Base-by-base conservation (phyloP, 2,113 vertebrate genomes). In the Uria lomvia region DNA sequence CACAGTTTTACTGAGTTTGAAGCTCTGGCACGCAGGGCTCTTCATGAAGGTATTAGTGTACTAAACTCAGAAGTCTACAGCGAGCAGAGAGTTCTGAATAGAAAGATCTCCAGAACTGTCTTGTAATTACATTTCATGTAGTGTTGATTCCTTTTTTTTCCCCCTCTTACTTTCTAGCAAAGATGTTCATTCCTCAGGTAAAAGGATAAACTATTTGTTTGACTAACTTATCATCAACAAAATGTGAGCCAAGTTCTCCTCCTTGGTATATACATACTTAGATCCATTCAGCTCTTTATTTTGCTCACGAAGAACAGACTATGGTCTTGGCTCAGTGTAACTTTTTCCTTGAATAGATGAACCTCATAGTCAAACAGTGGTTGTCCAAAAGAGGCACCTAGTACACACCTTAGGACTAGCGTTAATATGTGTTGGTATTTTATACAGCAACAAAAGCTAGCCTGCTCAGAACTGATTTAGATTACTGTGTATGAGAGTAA, bases 1-100 rank as follows among this genome's bases (percentile, higher is more conserved):
- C 99, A 99, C 98, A 99, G 99, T 98, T 99, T 99, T 68, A 98
- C 98, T 5, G 99, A 99, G 97, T 99, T 99, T 92, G 99, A 99
- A 96, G 99, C 99, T 53, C 97, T 99, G 80, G 99, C 99, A 91
- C 99, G 99, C 40, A 98, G 98, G 13, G 99, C 99, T 24, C 97
- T 99, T 80, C 99, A 99, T 12, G 99, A 99, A 99, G 99, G 99
- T 99, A 98, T 45, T 78, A 24, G 59, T 58, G 9, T 67, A 32
- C 66, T 91, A 87, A 92, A 14, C n/a, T 82, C 15, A 47, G 18
- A 70, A 58, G 27, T 86, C 27, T 77, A 29, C 15, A 59, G n/a
- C 32, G n/a, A 59, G 29, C 8, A 74, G 24, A 70, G 63, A 38
- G 11, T 7, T 78, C 50, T 92, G n/a, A 68, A 20, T 24, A 66